Percentiles rank a stretch among this genome's conserved stretches.
phyloP scores from a whole-genome alignment of 2,797 vertebrate species.

The Thripadectes ignobilis region DNA sequence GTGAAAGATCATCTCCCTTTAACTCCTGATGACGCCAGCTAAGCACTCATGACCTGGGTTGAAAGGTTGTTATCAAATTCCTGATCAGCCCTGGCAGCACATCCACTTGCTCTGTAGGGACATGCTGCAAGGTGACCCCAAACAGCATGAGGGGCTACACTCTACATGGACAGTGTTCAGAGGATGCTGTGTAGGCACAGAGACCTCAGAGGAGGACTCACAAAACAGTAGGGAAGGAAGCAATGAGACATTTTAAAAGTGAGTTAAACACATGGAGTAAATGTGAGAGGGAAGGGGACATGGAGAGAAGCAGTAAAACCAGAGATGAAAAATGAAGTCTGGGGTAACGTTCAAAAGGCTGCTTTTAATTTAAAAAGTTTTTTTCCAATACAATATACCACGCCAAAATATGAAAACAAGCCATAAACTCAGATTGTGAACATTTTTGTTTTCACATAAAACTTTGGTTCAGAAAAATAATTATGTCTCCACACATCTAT shows the following conservation, averaged over 20 bases:
- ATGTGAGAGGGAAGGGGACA: neutral
- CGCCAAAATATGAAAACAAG: conserved; percentile 53
- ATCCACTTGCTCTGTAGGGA: neutral
- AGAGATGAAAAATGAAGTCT: conserved; percentile 38
- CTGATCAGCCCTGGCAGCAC: neutral
- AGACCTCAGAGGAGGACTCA: neutral
- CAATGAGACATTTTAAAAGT: conserved; percentile 53
- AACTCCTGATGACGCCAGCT: neutral
- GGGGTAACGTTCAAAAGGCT: conserved; percentile 25
- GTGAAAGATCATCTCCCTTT: neutral
- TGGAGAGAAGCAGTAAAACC: conserved; percentile 22
- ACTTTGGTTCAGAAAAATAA: conserved; percentile 45
- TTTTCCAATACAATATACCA: conserved; percentile 37
- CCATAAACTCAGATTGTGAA: conserved; percentile 53
- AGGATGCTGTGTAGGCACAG: neutral
- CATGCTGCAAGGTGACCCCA: neutral
- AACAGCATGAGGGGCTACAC: neutral
- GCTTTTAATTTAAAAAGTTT: conserved; percentile 53
- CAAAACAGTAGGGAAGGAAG: conserved; percentile 71
- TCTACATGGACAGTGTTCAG: neutral
- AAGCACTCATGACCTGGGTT: neutral
- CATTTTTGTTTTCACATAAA: conserved; percentile 63
- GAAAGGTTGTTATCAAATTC: neutral
- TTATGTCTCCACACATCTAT: conserved; percentile 18
- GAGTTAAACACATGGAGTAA: conserved; percentile 40